phyloP scores from a whole-genome alignment of 2,113 vertebrate species.

The Tachysurus vachellii region DNA sequence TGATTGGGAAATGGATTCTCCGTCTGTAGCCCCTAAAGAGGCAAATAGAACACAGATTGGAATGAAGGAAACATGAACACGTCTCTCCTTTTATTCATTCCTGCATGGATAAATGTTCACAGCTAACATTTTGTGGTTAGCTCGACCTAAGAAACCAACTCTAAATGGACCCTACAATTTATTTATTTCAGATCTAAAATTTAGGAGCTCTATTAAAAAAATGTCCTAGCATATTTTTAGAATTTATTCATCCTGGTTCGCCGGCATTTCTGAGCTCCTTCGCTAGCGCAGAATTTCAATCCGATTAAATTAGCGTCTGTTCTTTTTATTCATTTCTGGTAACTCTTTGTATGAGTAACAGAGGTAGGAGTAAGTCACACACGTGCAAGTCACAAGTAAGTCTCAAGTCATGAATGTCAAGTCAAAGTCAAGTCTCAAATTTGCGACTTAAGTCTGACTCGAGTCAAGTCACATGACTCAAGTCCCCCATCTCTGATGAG shows the following conservation, averaged over 20 bases:
- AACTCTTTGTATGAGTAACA: neutral
- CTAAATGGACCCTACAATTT: neutral
- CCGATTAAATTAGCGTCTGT: too few relatives aligned
- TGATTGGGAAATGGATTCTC: slow-evolving; percentile 19
- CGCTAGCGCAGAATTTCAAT: too few relatives aligned
- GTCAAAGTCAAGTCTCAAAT: too few relatives aligned
- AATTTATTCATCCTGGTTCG: too few relatives aligned
- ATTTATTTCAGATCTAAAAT: neutral
- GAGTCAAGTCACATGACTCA: too few relatives aligned
- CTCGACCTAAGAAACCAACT: neutral
- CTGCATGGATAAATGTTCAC: neutral
- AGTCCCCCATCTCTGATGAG: too few relatives aligned
- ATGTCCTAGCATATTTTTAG: too few relatives aligned
- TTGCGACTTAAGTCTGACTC: too few relatives aligned
- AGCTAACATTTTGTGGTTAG: neutral
- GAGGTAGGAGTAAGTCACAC: neutral
- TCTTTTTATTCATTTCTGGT: too few relatives aligned
- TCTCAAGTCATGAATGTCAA: too few relatives aligned
- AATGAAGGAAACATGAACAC: neutral
- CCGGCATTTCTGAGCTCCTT: too few relatives aligned
- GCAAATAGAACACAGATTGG: neutral
- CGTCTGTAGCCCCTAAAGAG: neutral
- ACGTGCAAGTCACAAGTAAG: neutral
- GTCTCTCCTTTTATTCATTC: neutral
- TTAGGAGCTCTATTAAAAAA: neutral